phyloP scores from a whole-genome alignment of 2,888 invertebrate species.

The Lasioglossum zephyrum region DNA sequence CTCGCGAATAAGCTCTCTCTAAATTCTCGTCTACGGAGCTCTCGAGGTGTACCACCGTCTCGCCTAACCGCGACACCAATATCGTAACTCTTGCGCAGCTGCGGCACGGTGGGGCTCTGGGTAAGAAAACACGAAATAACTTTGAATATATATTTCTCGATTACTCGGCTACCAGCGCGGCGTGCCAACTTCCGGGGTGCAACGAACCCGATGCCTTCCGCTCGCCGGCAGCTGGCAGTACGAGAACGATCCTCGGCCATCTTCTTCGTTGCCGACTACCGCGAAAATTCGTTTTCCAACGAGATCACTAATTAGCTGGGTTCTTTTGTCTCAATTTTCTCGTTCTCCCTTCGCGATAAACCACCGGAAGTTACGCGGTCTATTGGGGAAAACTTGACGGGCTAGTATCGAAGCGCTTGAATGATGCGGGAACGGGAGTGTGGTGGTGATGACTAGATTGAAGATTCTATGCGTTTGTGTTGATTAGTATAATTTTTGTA shows the following conservation, averaged over 20 bases:
- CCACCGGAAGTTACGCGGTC: not conserved
- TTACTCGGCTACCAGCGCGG: constrained; percentile 55
- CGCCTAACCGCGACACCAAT: constrained; percentile 67
- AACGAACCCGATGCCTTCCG: constrained; percentile 32
- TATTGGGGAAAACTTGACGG: not conserved
- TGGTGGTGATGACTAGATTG: not conserved
- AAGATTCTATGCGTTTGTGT: not conserved
- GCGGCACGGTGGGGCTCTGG: constrained; percentile 77
- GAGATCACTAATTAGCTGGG: not conserved
- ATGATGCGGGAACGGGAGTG: not conserved
- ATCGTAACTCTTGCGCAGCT: constrained; percentile 71
- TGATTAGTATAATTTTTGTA: too few relatives aligned
- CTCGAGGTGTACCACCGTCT: constrained; percentile 37
- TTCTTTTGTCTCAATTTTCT: not conserved
- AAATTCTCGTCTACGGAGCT: constrained; percentile 70
- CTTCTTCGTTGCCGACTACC: constrained; percentile 12
- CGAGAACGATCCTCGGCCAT: constrained; percentile 3
- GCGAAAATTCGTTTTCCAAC: not conserved
- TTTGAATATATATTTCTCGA: constrained; percentile 70
- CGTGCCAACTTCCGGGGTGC: constrained; percentile 39
- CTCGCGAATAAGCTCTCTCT: constrained; percentile 61
- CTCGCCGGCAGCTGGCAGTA: constrained; percentile 13
- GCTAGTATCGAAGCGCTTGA: not conserved
- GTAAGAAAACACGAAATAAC: constrained; percentile 73
- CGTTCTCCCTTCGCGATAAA: not conserved